phyloP scores from a whole-genome alignment of 2,113 vertebrate genomes.

The Nothoprocta perdicaria region DNA sequence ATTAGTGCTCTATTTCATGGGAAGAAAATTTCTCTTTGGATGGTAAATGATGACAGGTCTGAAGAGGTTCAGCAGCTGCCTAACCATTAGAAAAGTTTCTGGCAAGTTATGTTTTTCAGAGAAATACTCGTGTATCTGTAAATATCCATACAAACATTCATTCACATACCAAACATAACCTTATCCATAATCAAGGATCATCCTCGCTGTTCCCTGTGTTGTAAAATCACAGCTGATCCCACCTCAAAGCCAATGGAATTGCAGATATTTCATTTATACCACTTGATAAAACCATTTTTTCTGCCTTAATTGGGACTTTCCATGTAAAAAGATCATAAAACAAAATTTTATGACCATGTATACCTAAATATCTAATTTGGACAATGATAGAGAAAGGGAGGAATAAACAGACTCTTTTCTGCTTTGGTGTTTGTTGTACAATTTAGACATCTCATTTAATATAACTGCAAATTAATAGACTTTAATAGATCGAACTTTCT shows the following conservation, averaged over 20 bases:
- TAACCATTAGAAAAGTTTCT: slow-evolving; percentile 20
- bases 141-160: fast-evolving
- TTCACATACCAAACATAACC: background rate
- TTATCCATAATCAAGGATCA: background rate
- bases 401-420: background rate
- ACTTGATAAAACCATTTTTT: background rate
- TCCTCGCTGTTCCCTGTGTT: background rate
- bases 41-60: background rate
- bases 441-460: background rate
- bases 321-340: background rate
- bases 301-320: background rate
- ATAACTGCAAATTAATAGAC: background rate
- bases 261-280: background rate
- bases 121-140: background rate
- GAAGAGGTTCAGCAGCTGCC: background rate
- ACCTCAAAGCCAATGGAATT: background rate
- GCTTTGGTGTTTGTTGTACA: background rate
- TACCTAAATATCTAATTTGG: background rate
- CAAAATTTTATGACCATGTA: background rate
- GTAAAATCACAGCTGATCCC: background rate
- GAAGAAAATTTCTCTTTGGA: slow-evolving; percentile 25
- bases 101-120: background rate
- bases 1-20: background rate
- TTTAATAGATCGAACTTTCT: background rate
- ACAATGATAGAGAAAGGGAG: background rate